Percentiles rank a stretch among this genome's conserved stretches.
phyloP scores from a whole-genome alignment of 92 coral and sea anemone species.

The Paramuricea clavata region DNA sequence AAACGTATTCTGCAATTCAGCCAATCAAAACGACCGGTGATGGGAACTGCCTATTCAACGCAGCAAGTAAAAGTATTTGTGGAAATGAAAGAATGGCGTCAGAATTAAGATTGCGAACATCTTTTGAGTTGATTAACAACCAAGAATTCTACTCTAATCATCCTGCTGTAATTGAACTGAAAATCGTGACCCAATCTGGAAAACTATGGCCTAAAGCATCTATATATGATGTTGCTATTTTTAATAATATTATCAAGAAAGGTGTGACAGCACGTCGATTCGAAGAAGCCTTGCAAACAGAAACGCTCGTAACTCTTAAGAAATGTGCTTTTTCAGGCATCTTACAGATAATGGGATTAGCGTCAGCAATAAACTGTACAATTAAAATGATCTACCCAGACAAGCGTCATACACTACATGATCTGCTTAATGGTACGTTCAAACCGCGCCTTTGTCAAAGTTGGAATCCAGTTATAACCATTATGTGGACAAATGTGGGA shows the following conservation, averaged over 20 bases:
- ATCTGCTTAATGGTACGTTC: constrained; percentile 56
- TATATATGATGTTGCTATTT: constrained; percentile 49
- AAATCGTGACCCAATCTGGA: constrained; percentile 25
- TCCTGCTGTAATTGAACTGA: constrained; percentile 20
- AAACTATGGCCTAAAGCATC: constrained; percentile 33
- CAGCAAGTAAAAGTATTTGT: constrained; percentile 67
- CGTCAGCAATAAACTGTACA: constrained; percentile 50
- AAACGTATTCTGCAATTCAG: no score
- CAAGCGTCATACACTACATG: constrained; percentile 36
- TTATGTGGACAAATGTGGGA: constrained; percentile 60
- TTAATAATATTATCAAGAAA: not conserved
- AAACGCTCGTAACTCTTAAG: constrained; percentile 32
- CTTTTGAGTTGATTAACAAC: constrained; percentile 53
- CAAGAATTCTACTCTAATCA: constrained; percentile 49
- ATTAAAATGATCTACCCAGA: constrained; percentile 64
- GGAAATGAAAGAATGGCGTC: constrained; percentile 39
- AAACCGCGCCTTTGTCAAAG: constrained; percentile 55
- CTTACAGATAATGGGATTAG: constrained; percentile 62
- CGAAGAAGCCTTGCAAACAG: constrained; percentile 44
- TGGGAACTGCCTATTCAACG: constrained; percentile 71
- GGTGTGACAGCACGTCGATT: constrained; percentile 4
- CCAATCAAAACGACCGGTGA: no score
- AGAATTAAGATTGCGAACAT: constrained; percentile 59
- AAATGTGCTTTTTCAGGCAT: constrained; percentile 50
- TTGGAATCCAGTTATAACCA: constrained; percentile 6